These are phyloP conservation scores for Norana najaformis DNA, from an alignment of 2,888 invertebrate species.

Conservation along the genomic window DNA sequence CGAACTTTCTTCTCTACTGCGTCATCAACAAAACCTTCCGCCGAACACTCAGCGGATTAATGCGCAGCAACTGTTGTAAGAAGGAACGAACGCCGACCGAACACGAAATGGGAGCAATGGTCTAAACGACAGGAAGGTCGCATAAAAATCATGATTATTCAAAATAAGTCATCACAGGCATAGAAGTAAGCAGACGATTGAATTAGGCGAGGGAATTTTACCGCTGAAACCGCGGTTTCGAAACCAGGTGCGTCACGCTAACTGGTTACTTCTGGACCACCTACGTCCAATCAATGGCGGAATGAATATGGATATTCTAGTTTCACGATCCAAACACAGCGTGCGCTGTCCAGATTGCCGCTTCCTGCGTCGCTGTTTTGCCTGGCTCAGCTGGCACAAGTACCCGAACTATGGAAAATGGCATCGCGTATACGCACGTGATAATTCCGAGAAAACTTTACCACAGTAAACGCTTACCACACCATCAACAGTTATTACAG, in stretches of 20 bases:
- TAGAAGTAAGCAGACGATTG: neutral
- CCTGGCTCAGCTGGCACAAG: neutral
- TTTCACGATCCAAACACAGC: neutral
- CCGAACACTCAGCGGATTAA: slow-evolving; percentile 55
- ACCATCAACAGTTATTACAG: no score
- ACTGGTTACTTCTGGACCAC: neutral
- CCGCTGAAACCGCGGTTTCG: neutral
- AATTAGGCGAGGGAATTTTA: neutral
- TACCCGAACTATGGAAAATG: no score
- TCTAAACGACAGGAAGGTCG: neutral
- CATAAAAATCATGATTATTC: neutral
- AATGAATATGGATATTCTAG: neutral
- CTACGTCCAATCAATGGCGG: neutral
- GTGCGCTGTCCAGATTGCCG: neutral
- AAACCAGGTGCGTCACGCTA: neutral
- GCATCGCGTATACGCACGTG: neutral
- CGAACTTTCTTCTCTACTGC: slow-evolving; percentile 78
- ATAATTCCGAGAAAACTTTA: neutral
- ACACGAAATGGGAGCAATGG: slow-evolving; percentile 19
- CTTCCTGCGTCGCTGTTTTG: neutral
- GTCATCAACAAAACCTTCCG: slow-evolving; percentile 77
- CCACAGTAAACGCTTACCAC: no score
- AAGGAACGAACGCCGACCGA: neutral
- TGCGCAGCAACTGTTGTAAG: neutral
- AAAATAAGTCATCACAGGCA: neutral